These are phyloP conservation scores for Arremon aurantiirostris DNA, from an alignment of 2,797 vertebrate species.

Conservation along the genomic window DNA sequence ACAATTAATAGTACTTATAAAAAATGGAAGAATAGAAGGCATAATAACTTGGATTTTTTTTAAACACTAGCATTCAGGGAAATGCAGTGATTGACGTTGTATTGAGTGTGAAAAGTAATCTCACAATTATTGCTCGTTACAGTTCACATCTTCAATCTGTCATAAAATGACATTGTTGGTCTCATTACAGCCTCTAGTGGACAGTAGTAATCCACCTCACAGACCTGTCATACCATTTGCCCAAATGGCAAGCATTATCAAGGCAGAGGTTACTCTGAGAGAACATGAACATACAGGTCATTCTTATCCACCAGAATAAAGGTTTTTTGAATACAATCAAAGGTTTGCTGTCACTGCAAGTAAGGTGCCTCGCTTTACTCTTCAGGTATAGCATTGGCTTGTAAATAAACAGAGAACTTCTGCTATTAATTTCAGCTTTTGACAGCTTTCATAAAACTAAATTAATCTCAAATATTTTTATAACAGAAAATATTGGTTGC, in stretches of 20 bases:
- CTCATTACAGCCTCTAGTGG: slow-evolving; percentile 82
- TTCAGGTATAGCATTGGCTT: slow-evolving; percentile 49
- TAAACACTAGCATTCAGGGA: slow-evolving; percentile 1
- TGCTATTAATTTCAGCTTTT: slow-evolving; percentile 58
- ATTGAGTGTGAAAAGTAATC: slow-evolving; percentile 15
- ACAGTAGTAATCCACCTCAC: slow-evolving; percentile 68
- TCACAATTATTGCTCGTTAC: slow-evolving; percentile 50
- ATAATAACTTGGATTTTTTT: background rate
- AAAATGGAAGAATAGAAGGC: background rate
- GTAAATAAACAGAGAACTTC: slow-evolving; percentile 55
- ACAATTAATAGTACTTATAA: slow-evolving; percentile 8
- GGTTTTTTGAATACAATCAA: background rate
- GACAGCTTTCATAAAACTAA: slow-evolving; percentile 69
- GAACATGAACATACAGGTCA: background rate
- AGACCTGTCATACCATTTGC: slow-evolving; percentile 13
- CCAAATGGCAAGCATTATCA: background rate
- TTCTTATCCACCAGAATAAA: background rate
- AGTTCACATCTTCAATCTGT: slow-evolving; percentile 10
- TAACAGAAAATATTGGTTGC: slow-evolving; percentile 75
- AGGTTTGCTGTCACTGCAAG: background rate
- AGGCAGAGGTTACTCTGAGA: slow-evolving; percentile 25
- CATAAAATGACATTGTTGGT: slow-evolving; percentile 71
- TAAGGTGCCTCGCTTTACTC: background rate
- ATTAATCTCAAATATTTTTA: slow-evolving; percentile 75
- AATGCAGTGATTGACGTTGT: background rate